A percentile compares a stretch with the other conserved stretches of the same genome.
Evolutionary conservation across 2,888 invertebrate genomes (phyloP).

Genomic region (Choristoneura rosaceana): DNA sequence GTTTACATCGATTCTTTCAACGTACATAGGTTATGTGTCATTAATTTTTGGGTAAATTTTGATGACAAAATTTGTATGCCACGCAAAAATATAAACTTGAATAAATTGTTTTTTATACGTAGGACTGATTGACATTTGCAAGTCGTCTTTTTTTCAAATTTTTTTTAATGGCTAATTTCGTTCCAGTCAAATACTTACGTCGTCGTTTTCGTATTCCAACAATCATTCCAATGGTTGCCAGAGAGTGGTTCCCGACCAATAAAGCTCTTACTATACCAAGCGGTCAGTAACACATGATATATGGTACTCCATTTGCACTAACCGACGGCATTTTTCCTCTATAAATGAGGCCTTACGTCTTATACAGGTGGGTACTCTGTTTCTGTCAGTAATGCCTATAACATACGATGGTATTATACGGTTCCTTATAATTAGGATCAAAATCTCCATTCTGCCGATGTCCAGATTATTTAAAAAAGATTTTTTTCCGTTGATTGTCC

Average conservation of each 20-base stretch:
- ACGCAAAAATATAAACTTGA: too few species aligned
- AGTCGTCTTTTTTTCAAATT: too few species aligned
- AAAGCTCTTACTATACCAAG: conserved; percentile 36
- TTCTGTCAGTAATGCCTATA: conserved; percentile 42
- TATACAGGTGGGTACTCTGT: conserved; percentile 41
- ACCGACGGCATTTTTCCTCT: conserved; percentile 41
- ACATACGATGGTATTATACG: conserved; percentile 40
- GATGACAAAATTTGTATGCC: too few species aligned
- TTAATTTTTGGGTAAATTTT: too few species aligned
- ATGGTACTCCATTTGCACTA: conserved; percentile 41
- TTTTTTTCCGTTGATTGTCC: too few species aligned
- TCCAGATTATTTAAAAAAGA: too few species aligned
- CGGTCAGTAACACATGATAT: conserved; percentile 42
- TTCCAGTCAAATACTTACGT: neutral
- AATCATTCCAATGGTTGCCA: conserved; percentile 30
- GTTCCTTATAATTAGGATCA: conserved; percentile 33
- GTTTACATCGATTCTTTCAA: too few species aligned
- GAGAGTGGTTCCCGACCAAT: conserved; percentile 30
- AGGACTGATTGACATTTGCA: too few species aligned
- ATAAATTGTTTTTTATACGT: too few species aligned
- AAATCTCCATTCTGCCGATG: neutral
- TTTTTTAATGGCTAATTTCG: neutral
- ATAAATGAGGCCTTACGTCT: conserved; percentile 43
- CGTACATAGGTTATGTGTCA: too few species aligned
- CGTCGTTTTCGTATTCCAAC: conserved; percentile 2